These are phyloP conservation scores for Hydraecia micacea DNA, from an alignment of 2,888 invertebrate genomes.

Conservation along the genomic window DNA sequence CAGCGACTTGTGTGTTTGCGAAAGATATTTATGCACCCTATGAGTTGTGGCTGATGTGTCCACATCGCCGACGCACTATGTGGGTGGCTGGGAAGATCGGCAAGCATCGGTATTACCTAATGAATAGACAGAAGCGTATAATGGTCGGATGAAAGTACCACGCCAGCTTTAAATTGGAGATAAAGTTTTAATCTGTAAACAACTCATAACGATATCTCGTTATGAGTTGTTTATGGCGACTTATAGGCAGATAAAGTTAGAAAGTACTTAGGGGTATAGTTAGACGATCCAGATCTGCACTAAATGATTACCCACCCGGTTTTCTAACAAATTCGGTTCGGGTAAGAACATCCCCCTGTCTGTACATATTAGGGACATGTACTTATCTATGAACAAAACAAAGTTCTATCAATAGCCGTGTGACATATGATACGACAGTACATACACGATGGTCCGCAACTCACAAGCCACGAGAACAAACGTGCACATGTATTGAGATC, in stretches of 20 bases:
- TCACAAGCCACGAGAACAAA: conserved; percentile 34
- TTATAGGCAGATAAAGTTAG: not conserved
- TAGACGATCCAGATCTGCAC: not conserved
- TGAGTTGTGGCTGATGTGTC: not conserved
- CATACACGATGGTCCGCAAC: not conserved
- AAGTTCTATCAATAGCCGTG: conserved; percentile 19
- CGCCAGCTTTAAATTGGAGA: too few relatives aligned
- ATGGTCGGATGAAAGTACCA: conserved; percentile 11
- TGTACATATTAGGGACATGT: not conserved
- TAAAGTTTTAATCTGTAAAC: conserved; percentile 40
- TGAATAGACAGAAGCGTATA: conserved; percentile 19
- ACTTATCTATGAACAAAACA: not conserved
- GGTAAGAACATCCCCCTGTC: not conserved
- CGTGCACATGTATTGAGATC: conserved; percentile 14
- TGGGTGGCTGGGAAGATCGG: not conserved
- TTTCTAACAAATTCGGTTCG: not conserved
- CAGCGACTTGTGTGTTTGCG: conserved; percentile 6
- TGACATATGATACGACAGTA: conserved; percentile 10
- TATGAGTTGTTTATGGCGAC: conserved; percentile 29
- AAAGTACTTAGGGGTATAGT: not conserved
- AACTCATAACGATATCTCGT: too few relatives aligned
- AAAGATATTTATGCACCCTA: conserved; percentile 8
- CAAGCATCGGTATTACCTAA: conserved; percentile 38
- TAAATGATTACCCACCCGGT: too few relatives aligned
- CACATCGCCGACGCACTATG: conserved; percentile 6